A percentile compares a stretch with the other conserved stretches of the same genome.
phyloP scores from a whole-genome alignment of 2,797 vertebrate species.

The Catostomus latipinnis region DNA sequence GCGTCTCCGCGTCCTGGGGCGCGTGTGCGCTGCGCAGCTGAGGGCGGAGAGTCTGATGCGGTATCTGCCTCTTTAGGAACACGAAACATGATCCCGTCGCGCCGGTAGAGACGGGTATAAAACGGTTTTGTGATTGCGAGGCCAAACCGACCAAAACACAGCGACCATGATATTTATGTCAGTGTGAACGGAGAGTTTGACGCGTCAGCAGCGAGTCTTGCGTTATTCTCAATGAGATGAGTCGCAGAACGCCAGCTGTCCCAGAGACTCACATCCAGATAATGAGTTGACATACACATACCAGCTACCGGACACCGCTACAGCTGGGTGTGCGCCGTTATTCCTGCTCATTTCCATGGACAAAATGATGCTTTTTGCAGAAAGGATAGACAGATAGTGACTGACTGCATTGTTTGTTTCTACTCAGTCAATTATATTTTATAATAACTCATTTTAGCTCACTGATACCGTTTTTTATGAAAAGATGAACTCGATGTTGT shows the following conservation, averaged over 20 bases:
- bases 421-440: conserved; percentile 41
- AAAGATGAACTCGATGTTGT: conserved; percentile 85
- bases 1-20: conserved; percentile 15
- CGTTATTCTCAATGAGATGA: conserved; percentile 30
- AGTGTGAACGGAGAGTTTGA: conserved; percentile 35
- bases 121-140: conserved; percentile 54
- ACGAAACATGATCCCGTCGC: conserved; percentile 74
- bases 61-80: conserved; percentile 69
- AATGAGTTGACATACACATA: conserved; percentile 67
- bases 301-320: background rate
- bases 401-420: conserved; percentile 63
- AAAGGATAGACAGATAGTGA: conserved; percentile 58
- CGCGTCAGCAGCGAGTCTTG: conserved; percentile 43
- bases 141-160: conserved; percentile 50
- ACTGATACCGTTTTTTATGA: conserved; percentile 12
- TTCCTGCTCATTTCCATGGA: conserved; percentile 30
- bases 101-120: conserved; percentile 51
- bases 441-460: background rate
- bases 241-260: conserved; percentile 67
- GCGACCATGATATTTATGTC: conserved; percentile 26
- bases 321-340: conserved; percentile 45
- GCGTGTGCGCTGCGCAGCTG: conserved; percentile 1
- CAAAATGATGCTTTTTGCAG: conserved; percentile 50
- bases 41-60: conserved; percentile 48
- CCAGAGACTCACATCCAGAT: conserved; percentile 62